Conservation (phyloP, 2,113 vertebrate species). For the Heteronetta atricapilla region DNA sequence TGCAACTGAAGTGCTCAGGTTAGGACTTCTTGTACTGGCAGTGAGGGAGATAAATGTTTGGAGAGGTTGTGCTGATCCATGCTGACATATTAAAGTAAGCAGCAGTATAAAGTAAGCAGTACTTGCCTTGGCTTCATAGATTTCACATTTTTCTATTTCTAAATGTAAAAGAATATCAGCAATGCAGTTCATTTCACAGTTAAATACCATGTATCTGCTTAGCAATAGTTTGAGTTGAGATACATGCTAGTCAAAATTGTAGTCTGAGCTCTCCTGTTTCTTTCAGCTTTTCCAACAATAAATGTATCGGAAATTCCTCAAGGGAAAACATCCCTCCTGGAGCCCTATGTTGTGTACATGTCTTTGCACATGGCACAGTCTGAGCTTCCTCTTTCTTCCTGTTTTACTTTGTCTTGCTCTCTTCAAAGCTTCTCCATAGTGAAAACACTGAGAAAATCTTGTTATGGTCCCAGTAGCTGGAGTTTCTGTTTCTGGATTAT, state of each 20-base stretch:
- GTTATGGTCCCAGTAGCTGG: background rate
- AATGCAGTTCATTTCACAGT: background rate
- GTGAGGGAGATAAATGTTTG: background rate
- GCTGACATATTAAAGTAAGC: background rate
- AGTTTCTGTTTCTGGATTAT: background rate
- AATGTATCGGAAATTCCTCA: background rate
- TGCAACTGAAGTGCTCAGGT: background rate
- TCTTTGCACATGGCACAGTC: background rate
- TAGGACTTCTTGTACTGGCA: background rate
- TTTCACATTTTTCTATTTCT: background rate
- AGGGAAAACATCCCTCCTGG: background rate
- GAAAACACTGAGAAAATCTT: background rate
- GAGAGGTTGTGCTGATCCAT: background rate
- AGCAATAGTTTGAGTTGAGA: background rate
- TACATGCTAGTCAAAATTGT: background rate
- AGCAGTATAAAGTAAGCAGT: background rate
- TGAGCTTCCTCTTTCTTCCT: background rate
- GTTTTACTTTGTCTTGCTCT: background rate
- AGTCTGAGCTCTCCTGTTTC: background rate
- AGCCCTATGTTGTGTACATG: background rate
- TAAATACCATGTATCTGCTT: background rate
- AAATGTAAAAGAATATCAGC: background rate
- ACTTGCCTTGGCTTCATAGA: background rate
- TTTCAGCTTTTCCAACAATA: background rate
- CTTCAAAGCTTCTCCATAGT: background rate